Conservation (phyloP, 2,797 vertebrate genomes). For the Eulemur albifrons region DNA sequence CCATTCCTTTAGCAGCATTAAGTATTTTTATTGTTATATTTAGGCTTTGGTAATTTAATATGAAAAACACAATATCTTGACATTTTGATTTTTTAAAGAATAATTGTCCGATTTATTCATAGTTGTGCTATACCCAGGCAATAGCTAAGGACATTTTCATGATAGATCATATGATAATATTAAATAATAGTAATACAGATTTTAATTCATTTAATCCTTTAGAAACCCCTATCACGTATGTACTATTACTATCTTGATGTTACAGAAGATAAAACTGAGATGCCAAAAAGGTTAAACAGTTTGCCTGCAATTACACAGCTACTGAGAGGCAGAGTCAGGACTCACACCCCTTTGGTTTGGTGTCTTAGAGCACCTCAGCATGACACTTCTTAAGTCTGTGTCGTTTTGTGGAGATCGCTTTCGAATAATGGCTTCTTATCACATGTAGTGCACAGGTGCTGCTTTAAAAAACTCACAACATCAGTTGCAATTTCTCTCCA, state of each 20-base stretch:
- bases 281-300: neutral
- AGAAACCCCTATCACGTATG: neutral
- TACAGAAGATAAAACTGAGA: neutral
- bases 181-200: neutral
- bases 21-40: neutral
- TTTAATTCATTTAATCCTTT: neutral
- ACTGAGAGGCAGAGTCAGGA: neutral
- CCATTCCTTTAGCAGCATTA: neutral
- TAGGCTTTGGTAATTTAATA: neutral
- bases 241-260: neutral
- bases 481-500: neutral
- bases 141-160: neutral
- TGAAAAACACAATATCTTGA: neutral
- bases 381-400: neutral
- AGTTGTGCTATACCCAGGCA: neutral
- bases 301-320: neutral
- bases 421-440: neutral
- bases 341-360: no score
- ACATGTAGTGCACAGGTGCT: neutral
- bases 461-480: neutral
- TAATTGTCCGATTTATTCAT: neutral
- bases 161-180: neutral
- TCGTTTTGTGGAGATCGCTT: neutral
- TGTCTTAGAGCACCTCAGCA: neutral
- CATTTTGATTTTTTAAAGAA: neutral